Evolutionary conservation across 1,140 invertebrate genomes (phyloP), one percentile per base, ranked within the genome.

Genomic region (Euglossa dilemma): DNA sequence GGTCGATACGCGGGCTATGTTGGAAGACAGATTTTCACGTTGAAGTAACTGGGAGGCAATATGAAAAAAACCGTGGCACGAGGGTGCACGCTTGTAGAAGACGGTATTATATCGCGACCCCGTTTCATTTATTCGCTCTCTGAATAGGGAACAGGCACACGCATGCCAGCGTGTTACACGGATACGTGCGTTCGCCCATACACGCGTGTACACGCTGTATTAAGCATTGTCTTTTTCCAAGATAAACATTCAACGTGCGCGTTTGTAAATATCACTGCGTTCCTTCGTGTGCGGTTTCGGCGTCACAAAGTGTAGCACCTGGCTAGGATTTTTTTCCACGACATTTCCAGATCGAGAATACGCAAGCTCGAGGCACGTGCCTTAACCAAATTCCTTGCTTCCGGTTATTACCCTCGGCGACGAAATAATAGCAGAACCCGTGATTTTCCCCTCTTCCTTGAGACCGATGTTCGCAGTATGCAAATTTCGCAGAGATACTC

Each of bases 41-140:
- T 83, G 73, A 85, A 88, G 71, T 76, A 85, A 85, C 79, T 59
- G 75, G 61, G 70, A 83, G 79, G 73, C 80, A 87, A 76, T 87
- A 85, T 82, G 83, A 80, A 88, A 85, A 83, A 63, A 36, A 85
- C 73, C 28, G 77, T 64, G 57, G 57, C 43, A 61, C 61, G 64
- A 43, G n/a, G 8, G 54, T 76, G 73, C 74, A 80, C 52, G 75
- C 45, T 59, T 63, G 70, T 61, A 63, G 52, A 83, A 84, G 67
- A 63, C 67, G 73, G 66, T 88, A 88, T 88, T 89, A 84, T 87
- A 88, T 71, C 36, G 63, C 73, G 87, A 88, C 80, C 87, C 56
- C 84, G 77, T 89, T 89, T 89, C 87, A 88, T 89, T 89, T 86
- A 89, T 89, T 89, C 88, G 73, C 84, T 80, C 72, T 78, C 76